Conservation (phyloP, 2,797 vertebrate species). For the Apodemus agrarius region DNA sequence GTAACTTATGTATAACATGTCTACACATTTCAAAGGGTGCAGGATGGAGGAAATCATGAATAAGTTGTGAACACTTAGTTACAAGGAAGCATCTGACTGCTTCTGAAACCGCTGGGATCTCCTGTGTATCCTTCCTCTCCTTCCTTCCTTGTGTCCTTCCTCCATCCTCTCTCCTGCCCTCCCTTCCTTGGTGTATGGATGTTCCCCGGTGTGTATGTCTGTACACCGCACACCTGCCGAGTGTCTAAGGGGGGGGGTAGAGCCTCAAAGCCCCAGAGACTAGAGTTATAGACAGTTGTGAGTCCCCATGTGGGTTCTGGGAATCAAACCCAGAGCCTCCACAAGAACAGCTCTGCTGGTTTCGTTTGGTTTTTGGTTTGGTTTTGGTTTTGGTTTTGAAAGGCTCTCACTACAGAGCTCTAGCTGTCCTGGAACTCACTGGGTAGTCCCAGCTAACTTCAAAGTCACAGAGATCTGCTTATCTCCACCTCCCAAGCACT, state of each 20-base stretch:
- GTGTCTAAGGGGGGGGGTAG: too few relatives aligned
- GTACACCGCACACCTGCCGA: background rate
- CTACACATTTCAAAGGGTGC: slow-evolving; percentile 35
- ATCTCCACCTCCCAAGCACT: background rate
- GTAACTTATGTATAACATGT: slow-evolving; percentile 26
- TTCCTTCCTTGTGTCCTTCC: background rate
- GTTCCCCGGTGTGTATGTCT: background rate
- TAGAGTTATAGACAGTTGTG: background rate
- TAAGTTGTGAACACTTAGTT: slow-evolving; percentile 29
- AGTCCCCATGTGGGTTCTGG: background rate
- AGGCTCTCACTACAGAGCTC: background rate
- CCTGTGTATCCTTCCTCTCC: background rate
- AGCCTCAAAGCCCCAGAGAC: background rate
- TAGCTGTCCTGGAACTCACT: background rate
- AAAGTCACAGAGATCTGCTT: background rate
- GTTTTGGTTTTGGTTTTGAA: background rate
- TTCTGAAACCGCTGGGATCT: background rate
- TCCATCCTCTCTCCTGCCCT: background rate
- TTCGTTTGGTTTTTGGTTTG: background rate
- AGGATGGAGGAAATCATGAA: slow-evolving; percentile 1
- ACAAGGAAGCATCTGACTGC: slow-evolving; percentile 15
- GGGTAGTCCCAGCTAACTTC: background rate
- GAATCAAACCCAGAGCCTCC: too few relatives aligned
- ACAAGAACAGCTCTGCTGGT: background rate
- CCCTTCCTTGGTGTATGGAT: background rate